Evolutionary conservation across 2,113 vertebrate genomes (phyloP).

Genomic region (Paraplagusia blochii): DNA sequence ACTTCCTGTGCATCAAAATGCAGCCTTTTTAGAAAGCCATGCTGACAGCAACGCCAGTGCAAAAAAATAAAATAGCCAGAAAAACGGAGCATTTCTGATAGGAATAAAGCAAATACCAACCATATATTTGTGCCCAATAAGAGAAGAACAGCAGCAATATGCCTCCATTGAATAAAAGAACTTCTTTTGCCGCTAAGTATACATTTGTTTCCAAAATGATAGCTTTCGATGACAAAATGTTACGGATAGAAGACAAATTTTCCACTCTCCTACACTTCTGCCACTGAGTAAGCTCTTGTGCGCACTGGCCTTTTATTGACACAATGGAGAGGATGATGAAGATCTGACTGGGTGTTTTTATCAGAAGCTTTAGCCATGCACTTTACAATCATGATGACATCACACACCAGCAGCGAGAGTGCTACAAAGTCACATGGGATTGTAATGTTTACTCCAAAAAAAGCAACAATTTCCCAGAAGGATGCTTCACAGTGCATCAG

Average conservation of each 20-base stretch:
- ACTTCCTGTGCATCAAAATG: slow-evolving; percentile 54
- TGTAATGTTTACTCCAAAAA: slow-evolving; percentile 19
- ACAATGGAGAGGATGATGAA: not conserved
- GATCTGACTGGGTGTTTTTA: slow-evolving; percentile 24
- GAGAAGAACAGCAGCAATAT: slow-evolving; percentile 26
- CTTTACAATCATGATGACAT: slow-evolving; percentile 22
- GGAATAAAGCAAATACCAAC: slow-evolving; percentile 8
- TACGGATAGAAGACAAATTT: no score
- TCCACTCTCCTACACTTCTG: no score
- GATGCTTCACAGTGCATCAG: slow-evolving; percentile 9
- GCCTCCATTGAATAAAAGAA: slow-evolving; percentile 18
- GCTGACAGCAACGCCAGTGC: slow-evolving; percentile 14
- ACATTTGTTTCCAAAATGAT: not conserved
- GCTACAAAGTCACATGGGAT: not conserved
- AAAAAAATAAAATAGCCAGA: slow-evolving; percentile 1
- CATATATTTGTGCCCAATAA: slow-evolving; percentile 15
- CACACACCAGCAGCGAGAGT: slow-evolving; percentile 15
- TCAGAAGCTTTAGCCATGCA: slow-evolving; percentile 41
- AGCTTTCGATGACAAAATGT: no score
- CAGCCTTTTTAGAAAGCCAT: slow-evolving; percentile 57
- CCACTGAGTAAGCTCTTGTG: no score
- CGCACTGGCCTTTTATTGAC: slow-evolving; percentile 14
- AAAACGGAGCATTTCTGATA: no score
- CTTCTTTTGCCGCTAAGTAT: not conserved
- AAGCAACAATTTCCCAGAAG: slow-evolving; percentile 22